These are phyloP conservation scores for Campylomormyrus numenius DNA, from an alignment of 2,113 vertebrate genomes.

Conservation along the genomic window DNA sequence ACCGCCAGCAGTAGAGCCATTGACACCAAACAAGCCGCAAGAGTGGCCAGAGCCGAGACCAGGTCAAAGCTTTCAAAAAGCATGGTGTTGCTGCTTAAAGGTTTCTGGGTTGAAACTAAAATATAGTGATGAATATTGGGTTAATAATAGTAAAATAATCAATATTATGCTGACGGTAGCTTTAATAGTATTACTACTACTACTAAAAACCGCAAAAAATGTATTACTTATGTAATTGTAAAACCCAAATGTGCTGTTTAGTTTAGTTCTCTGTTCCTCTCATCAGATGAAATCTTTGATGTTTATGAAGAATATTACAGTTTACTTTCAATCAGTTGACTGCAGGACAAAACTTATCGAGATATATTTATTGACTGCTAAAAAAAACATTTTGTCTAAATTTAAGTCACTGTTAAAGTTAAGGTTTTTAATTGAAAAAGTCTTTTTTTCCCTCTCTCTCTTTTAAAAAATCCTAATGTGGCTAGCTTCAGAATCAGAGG, in stretches of 20 bases:
- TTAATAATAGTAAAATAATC: not conserved
- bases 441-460: not conserved
- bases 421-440: slow-evolving; percentile 5
- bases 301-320: not conserved
- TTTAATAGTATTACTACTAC: not conserved
- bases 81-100: slow-evolving; percentile 54
- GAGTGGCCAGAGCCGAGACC: slow-evolving; percentile 87
- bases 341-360: slow-evolving; percentile 19
- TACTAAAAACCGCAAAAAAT: not conserved
- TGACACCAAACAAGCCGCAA: slow-evolving; percentile 86
- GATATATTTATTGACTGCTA: slow-evolving; percentile 38
- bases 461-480: slow-evolving; percentile 32
- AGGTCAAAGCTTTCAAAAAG: slow-evolving; percentile 87
- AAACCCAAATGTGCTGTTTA: not conserved
- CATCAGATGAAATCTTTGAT: not conserved
- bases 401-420: slow-evolving; percentile 28
- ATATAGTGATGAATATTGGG: slow-evolving; percentile 7
- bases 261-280: not conserved
- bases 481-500: slow-evolving; percentile 33
- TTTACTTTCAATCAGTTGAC: slow-evolving; percentile 37
- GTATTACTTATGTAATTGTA: not conserved
- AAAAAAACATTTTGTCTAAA: slow-evolving; percentile 41
- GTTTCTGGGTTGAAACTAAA: not conserved
- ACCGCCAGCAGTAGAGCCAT: slow-evolving; percentile 86
- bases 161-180: not conserved